Conservation (phyloP, 1,140 invertebrate species). For the Aporrectodea caliginosa region DNA sequence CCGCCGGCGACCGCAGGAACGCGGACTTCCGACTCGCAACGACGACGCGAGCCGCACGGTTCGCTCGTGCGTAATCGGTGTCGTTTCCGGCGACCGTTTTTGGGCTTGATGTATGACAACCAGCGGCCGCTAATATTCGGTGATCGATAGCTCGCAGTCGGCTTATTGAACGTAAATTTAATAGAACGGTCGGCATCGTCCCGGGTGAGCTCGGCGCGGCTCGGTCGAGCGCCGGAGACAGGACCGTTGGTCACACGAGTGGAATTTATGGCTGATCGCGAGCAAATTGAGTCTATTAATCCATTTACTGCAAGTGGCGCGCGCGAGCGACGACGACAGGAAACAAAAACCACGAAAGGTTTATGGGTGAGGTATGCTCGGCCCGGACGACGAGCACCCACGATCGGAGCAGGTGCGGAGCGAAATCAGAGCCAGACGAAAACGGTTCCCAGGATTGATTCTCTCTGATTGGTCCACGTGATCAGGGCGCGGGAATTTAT, state of each 20-base stretch:
- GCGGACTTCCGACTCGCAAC: not conserved
- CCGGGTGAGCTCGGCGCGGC: not conserved
- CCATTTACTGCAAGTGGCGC: not conserved
- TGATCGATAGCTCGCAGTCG: not conserved
- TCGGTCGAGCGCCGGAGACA: not conserved
- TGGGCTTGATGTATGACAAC: not conserved
- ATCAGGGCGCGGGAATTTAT: too few relatives aligned
- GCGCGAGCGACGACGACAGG: not conserved
- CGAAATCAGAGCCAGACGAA: too few relatives aligned
- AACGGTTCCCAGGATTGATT: too few relatives aligned
- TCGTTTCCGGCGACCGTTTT: not conserved
- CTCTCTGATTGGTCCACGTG: too few relatives aligned
- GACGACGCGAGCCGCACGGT: too few relatives aligned
- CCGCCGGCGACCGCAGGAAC: not conserved
- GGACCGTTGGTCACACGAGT: not conserved
- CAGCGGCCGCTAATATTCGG: not conserved
- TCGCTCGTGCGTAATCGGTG: not conserved
- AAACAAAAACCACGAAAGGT: too few relatives aligned
- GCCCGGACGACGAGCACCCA: too few relatives aligned
- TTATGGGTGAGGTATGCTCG: too few relatives aligned
- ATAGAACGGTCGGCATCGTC: not conserved
- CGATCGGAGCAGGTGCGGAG: too few relatives aligned
- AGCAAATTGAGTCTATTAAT: not conserved
- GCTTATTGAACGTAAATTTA: conserved; percentile 3
- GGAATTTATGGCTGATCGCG: not conserved